Conservation (phyloP, 2,113 vertebrate species). For the Entelurus aequoreus region DNA sequence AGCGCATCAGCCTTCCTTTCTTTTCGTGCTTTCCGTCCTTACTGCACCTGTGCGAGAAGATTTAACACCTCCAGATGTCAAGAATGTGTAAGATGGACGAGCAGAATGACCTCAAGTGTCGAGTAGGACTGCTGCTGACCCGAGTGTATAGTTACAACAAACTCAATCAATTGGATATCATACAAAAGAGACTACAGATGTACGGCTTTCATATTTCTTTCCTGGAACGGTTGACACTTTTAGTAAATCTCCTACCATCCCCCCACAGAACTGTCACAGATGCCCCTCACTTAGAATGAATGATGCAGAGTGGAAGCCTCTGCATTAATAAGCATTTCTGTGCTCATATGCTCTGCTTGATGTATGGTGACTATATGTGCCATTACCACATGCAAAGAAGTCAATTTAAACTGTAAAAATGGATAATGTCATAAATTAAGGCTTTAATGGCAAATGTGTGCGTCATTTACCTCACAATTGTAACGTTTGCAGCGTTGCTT, state of each 20-base stretch:
- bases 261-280: conserved; percentile 5
- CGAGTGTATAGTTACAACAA: too few species aligned
- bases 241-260: conserved; percentile 8
- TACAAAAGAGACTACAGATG: conserved; percentile 3
- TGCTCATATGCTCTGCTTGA: conserved; percentile 11
- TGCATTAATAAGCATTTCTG: conserved; percentile 40
- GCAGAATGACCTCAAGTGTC: neutral
- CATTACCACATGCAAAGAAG: conserved; percentile 1
- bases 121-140: too few species aligned
- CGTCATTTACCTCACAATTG: neutral
- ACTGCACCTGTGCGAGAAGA: conserved; percentile 44
- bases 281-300: conserved; percentile 33
- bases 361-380: conserved; percentile 20
- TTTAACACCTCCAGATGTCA: conserved; percentile 47
- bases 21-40: conserved; percentile 21
- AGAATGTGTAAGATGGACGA: conserved; percentile 40
- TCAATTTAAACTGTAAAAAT: neutral
- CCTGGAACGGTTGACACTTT: conserved; percentile 7
- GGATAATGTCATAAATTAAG: neutral
- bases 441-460: neutral
- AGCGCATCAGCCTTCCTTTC: conserved; percentile 22
- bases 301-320: conserved; percentile 33
- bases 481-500: neutral
- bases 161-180: conserved; percentile 1
- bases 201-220: neutral